These are phyloP conservation scores for Drosophila tripunctata DNA, from an alignment of 2,888 invertebrate genomes.

Conservation along the genomic window DNA sequence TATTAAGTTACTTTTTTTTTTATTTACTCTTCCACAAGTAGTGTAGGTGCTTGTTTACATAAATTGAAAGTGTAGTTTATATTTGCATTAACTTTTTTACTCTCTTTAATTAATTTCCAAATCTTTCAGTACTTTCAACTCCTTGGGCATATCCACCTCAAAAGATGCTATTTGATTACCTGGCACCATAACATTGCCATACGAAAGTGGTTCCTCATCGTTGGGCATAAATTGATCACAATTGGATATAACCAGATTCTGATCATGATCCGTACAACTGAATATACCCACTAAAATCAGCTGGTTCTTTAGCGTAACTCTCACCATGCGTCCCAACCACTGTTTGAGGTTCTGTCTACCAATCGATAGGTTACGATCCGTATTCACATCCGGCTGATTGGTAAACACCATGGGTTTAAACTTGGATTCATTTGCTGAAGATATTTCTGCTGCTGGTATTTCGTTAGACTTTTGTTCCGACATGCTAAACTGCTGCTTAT, in stretches of 20 bases:
- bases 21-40: no score
- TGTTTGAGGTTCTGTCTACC: constrained; percentile 27
- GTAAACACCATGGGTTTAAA: constrained; percentile 31
- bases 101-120: not conserved
- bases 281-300: constrained; percentile 41
- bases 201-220: constrained; percentile 9
- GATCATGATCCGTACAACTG: constrained; percentile 57
- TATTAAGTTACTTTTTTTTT: no score
- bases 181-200: constrained; percentile 40
- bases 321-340: constrained; percentile 46
- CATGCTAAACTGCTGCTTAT: constrained; percentile 9
- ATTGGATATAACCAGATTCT: constrained; percentile 46
- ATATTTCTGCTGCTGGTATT: not conserved
- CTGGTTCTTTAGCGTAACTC: constrained; percentile 41
- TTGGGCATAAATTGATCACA: constrained; percentile 22
- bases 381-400: constrained; percentile 4
- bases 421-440: not conserved
- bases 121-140: not conserved
- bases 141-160: constrained; percentile 25
- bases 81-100: no score
- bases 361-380: not conserved
- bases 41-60: no score
- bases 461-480: not conserved
- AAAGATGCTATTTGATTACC: constrained; percentile 38
- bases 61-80: no score